phyloP scores from a whole-genome alignment of 2,888 invertebrate species.

The Tetramorium bicarinatum region DNA sequence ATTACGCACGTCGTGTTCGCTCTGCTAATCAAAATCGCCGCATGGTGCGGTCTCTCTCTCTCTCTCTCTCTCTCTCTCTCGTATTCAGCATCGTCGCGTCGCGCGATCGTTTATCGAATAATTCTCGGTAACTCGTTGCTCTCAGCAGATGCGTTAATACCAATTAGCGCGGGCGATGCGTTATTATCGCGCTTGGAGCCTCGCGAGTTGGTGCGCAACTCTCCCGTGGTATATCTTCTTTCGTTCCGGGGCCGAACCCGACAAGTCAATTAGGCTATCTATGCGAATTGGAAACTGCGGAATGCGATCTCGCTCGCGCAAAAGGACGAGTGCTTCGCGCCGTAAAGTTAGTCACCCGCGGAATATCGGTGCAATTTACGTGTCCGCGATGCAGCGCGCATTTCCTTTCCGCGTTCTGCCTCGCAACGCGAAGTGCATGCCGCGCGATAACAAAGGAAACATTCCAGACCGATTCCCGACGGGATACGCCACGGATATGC shows the following conservation, averaged over 20 bases:
- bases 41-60: not conserved
- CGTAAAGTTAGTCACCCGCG: slow-evolving; percentile 12
- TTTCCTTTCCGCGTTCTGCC: not conserved
- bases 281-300: not conserved
- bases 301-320: slow-evolving; percentile 20
- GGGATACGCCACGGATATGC: not conserved
- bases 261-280: slow-evolving; percentile 31
- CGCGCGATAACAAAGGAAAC: slow-evolving; percentile 31
- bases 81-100: not conserved
- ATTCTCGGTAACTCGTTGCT: slow-evolving; percentile 31
- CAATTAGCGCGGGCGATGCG: slow-evolving; percentile 21
- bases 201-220: not conserved
- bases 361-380: slow-evolving; percentile 33
- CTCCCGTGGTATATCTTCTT: not conserved
- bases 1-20: slow-evolving; percentile 26
- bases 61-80: not conserved
- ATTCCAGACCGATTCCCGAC: slow-evolving; percentile 23
- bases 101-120: slow-evolving; percentile 27
- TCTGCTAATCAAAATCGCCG: slow-evolving; percentile 32
- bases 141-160: slow-evolving; percentile 27
- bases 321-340: not conserved
- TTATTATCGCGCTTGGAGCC: slow-evolving; percentile 17
- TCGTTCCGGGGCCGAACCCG: not conserved
- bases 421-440: not conserved
- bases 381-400: slow-evolving; percentile 5